Conservation (phyloP, 2,797 vertebrate species). For the Micrastur ruficollis region DNA sequence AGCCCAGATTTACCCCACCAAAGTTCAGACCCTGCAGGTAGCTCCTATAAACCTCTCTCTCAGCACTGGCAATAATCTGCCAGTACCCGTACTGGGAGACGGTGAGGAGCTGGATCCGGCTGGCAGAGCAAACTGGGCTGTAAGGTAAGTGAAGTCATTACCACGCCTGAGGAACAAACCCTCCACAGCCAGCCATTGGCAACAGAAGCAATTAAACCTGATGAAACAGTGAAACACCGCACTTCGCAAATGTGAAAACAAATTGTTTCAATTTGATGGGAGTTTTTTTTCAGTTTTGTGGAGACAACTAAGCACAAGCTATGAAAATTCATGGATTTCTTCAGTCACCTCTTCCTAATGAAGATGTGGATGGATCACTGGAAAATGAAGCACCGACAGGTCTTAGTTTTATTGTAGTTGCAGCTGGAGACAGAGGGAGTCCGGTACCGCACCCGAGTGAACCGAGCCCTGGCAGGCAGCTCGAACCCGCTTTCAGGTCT, state of each 20-base stretch:
- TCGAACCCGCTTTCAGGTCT: background rate
- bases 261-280: rapidly evolving
- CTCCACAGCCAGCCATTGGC: rapidly evolving
- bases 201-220: background rate
- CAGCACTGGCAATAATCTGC: background rate
- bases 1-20: background rate
- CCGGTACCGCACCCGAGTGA: rapidly evolving
- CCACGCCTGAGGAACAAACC: background rate
- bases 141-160: rapidly evolving
- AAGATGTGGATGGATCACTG: background rate
- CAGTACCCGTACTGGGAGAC: background rate
- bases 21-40: background rate
- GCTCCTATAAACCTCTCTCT: background rate
- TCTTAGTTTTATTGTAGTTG: background rate
- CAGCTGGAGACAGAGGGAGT: background rate
- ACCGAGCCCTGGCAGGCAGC: background rate
- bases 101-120: background rate
- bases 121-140: background rate
- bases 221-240: rapidly evolving
- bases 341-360: background rate
- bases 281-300: background rate
- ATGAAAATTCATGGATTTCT: background rate
- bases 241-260: background rate
- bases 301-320: background rate
- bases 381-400: background rate